Evolutionary conservation across 1,140 invertebrate species (phyloP).

Genomic region (Drosophila navojoa): DNA sequence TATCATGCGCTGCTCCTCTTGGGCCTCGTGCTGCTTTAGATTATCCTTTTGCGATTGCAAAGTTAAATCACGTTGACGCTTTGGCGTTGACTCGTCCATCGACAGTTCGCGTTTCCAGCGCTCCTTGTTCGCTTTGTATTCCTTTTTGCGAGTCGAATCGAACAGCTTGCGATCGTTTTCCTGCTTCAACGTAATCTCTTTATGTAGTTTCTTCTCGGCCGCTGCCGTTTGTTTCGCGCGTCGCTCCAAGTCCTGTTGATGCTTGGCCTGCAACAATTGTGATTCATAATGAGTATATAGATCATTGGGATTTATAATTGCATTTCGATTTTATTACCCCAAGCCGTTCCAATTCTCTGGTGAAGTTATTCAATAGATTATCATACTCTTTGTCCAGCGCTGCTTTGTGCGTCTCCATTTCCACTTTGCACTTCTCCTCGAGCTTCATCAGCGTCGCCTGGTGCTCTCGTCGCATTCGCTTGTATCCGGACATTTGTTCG

Average conservation of each 20-base stretch:
- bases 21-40: constrained; percentile 94
- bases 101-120: constrained; percentile 96
- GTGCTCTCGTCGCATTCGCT: constrained; percentile 98
- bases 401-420: constrained; percentile 98
- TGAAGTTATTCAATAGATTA: constrained; percentile 93
- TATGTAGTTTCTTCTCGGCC: constrained; percentile 96
- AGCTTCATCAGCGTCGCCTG: constrained; percentile 96
- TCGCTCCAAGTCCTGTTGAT: constrained; percentile 95
- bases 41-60: constrained; percentile 96
- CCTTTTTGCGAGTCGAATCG: constrained; percentile 96
- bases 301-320: neutral
- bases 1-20: constrained; percentile 93
- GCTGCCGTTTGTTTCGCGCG: constrained; percentile 94
- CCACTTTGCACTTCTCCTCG: constrained; percentile 97
- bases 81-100: constrained; percentile 95
- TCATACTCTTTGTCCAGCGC: constrained; percentile 99
- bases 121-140: constrained; percentile 99
- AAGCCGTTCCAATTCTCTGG: constrained; percentile 95
- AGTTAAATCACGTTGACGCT: constrained; percentile 95
- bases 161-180: constrained; percentile 94
- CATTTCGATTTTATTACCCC: constrained; percentile 85
- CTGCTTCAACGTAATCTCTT: constrained; percentile 95
- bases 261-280: constrained; percentile 86
- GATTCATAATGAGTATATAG: neutral
- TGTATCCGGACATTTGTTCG: constrained; percentile 99